Percentiles rank a stretch among this genome's conserved stretches.
Conservation (phyloP, 2,113 vertebrate species). For the Phylloscopus trochilus region DNA sequence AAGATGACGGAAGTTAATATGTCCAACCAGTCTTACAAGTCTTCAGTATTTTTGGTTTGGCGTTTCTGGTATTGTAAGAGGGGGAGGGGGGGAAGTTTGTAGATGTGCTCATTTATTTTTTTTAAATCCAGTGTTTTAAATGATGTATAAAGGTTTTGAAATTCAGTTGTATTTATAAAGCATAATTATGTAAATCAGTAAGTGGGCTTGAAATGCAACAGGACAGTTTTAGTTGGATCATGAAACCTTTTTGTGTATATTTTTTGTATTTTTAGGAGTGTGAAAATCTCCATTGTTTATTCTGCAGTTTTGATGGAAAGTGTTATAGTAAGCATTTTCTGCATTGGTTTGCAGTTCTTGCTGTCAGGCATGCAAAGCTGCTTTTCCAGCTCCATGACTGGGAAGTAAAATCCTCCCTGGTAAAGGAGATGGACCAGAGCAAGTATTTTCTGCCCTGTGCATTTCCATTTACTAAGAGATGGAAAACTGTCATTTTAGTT, state of each 20-base stretch:
- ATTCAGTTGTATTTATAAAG: not conserved
- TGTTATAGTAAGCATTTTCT: conserved; percentile 1
- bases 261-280: not conserved
- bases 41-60: not conserved
- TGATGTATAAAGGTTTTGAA: not conserved
- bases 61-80: not conserved
- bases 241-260: not conserved
- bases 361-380: not conserved
- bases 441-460: not conserved
- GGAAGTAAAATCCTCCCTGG: not conserved
- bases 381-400: not conserved
- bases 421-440: not conserved
- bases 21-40: not conserved
- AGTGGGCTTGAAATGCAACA: not conserved
- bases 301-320: not conserved
- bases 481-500: not conserved
- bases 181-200: not conserved
- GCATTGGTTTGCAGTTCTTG: not conserved
- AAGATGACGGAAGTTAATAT: not conserved
- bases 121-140: not conserved
- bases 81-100: accelerated
- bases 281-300: not conserved
- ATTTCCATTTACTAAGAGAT: not conserved
- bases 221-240: not conserved
- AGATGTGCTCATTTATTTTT: not conserved